Evolutionary conservation across 1,140 invertebrate species (phyloP).

Genomic region (Drosophila truncata): DNA sequence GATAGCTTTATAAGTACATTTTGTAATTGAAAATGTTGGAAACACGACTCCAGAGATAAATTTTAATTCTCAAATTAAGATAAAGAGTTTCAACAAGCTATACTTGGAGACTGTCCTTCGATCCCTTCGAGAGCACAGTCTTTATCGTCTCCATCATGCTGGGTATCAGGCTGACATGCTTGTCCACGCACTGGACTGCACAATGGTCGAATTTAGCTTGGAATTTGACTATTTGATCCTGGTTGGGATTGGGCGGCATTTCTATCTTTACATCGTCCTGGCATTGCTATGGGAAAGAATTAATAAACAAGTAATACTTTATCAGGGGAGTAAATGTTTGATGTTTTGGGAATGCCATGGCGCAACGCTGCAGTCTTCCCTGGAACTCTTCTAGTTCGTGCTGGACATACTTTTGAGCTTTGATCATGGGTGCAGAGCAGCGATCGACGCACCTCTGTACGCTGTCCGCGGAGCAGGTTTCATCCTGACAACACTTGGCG

Average conservation of each 20-base stretch:
- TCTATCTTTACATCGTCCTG: conserved; percentile 93
- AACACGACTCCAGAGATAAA: conserved; percentile 14
- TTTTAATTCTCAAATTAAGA: too few species aligned
- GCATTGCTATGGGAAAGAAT: conserved; percentile 86
- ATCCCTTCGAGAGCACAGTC: conserved; percentile 86
- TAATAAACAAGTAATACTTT: neutral
- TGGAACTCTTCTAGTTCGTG: conserved; percentile 88
- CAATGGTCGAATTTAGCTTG: conserved; percentile 93
- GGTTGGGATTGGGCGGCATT: conserved; percentile 89
- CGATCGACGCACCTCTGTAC: conserved; percentile 93
- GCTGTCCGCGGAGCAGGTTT: conserved; percentile 89
- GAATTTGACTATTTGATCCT: conserved; percentile 89
- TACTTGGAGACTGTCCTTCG: conserved; percentile 72
- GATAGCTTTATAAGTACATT: conserved; percentile 26
- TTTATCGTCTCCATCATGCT: conserved; percentile 92
- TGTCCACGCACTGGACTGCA: conserved; percentile 94
- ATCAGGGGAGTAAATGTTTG: too few species aligned
- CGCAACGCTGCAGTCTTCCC: conserved; percentile 94
- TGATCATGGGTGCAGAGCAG: conserved; percentile 90
- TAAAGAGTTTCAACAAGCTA: conserved; percentile 48
- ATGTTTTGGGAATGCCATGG: conserved; percentile 86
- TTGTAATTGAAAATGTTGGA: conserved; percentile 22
- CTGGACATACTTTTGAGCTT: conserved; percentile 92
- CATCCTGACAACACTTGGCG: conserved; percentile 94
- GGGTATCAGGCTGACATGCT: conserved; percentile 92